Evolutionary conservation across 2,797 vertebrate genomes (phyloP), one percentile per base, ranked within the genome.

Genomic region (Chelon auratus): DNA sequence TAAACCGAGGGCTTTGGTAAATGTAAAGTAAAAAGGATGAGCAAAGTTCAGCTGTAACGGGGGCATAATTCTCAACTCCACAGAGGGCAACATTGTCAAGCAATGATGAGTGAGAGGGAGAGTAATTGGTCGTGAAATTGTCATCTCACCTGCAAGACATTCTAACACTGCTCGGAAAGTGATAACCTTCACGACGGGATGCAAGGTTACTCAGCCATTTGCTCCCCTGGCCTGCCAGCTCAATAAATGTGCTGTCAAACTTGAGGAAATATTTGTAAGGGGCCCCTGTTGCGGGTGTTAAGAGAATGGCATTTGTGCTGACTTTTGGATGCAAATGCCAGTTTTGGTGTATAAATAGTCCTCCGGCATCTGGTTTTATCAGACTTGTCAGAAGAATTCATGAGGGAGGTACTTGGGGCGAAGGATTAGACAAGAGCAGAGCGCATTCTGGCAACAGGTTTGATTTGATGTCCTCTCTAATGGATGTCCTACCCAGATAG

Each of bases 311-410:
- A 62, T 70, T 64, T 69, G 78, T 66, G 20, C 56, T 72, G 62
- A 58, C 61, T 86, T 85, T 82, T 17, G 51, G 50, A 88, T 83
- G 72, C 79, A 90, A 90, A 91, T 83, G 68, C 24, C 3, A 61
- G 72, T 79, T 83, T 74, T 66, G 64, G 65, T 80, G 54, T 83
- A 82, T 85, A 81, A 90, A 84, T 75, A 86, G 45, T 75, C 77
- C 69, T 74, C 58, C 37, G 61, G 73, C 33, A 33, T 72, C 70
- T 75, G 71, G 51, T 72, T 78, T 82, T 86, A 82, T 82, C 73
- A 6, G 47, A 53, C 59, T 71, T 83, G 80, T 88, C 78, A 72
- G 77, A 65, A 84, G 65, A 82, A 86, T 86, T 81, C 74, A 87
- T 87, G 63, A 65, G 71, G 50, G 65, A 73, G 30, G 63, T 64